Percentiles rank a stretch among this genome's conserved stretches.
These are phyloP conservation scores for Chlamydotis undulata DNA, from an alignment of 2,113 vertebrate species.

Conservation along the genomic window DNA sequence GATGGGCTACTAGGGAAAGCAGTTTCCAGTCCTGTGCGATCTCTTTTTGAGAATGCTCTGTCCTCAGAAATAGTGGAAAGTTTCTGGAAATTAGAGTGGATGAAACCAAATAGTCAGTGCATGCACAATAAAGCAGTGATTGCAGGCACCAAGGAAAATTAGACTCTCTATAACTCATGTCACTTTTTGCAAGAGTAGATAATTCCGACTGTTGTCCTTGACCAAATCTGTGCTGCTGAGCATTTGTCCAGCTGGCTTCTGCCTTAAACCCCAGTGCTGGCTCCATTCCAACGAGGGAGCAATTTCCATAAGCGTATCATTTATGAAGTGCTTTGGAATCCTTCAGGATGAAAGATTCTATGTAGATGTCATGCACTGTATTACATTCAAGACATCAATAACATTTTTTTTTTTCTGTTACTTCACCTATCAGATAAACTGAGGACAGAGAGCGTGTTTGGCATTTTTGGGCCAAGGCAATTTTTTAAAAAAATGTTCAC, in stretches of 20 bases:
- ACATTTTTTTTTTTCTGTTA: neutral
- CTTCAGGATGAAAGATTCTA: conserved; percentile 34
- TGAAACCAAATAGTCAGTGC: neutral
- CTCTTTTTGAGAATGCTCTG: neutral
- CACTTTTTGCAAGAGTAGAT: neutral
- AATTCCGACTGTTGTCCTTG: conserved; percentile 28
- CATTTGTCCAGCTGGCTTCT: conserved; percentile 34
- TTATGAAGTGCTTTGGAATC: conserved; percentile 38
- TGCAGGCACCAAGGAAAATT: conserved; percentile 31
- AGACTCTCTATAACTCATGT: neutral
- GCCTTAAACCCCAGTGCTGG: neutral
- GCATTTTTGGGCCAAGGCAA: neutral
- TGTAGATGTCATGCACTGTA: neutral
- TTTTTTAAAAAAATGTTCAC: neutral
- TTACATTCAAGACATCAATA: conserved; percentile 7
- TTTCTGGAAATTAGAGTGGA: conserved; percentile 14
- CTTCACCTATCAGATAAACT: conserved; percentile 11
- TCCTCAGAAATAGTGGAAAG: neutral
- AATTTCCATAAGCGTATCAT: conserved; percentile 5
- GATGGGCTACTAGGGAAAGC: neutral
- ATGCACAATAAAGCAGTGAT: conserved; percentile 13
- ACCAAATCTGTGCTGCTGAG: neutral
- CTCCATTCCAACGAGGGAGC: neutral
- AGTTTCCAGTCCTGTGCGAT: neutral
- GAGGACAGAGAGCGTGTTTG: neutral